Base-by-base conservation (phyloP, 2,113 vertebrate species). In the Pantherophis guttatus region DNA sequence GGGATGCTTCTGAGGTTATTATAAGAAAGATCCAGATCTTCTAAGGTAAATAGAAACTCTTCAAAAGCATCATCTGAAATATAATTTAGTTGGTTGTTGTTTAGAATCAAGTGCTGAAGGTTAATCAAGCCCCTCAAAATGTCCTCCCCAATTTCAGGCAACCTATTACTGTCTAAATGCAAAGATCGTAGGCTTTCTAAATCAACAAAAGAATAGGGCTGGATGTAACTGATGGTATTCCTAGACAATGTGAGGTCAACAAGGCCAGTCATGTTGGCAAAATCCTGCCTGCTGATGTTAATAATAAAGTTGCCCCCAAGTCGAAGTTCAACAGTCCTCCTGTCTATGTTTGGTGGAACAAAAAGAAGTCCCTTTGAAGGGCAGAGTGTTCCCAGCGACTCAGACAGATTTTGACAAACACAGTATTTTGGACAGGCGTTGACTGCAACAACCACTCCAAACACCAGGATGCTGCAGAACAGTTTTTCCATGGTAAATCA, bases 391-490 rank as follows among this genome's bases (percentile, higher is more conserved):
- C 99, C 99, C 94, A 99, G 97, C n/a, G 99, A 99, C 96, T 99
- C 99, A 54, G 99, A 99, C 89, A 99, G 98, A 97, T 99, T 99
- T 98, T 99, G 99, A 96, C 99, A 99, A 95, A 99, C 98, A 89
- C 99, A 99, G 75, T 99, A 99, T 98, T 99, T 99, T 95, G 99
- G 99, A 97, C 99, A 99, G 96, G 98, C 98, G 0, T 98, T 98
- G 94, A 98, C 98, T 96, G 97, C 98, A 39, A 98, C 98, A 94
- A 98, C 98, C 96, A 98, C 98, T 98, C 98, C 99, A 98, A 99
- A 98, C 91, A 99, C 97, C 97, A 99, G 98, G 98, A 99, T 98
- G 97, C 98, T 96, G 94, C 98, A 98, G 97, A 99, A 97, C 98
- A 99, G 98, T 97, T 98, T 99, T 98, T 99, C 99, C 99, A 99